Conservation (phyloP, 1,140 invertebrate species). For the Cydia fagiglandana region DNA sequence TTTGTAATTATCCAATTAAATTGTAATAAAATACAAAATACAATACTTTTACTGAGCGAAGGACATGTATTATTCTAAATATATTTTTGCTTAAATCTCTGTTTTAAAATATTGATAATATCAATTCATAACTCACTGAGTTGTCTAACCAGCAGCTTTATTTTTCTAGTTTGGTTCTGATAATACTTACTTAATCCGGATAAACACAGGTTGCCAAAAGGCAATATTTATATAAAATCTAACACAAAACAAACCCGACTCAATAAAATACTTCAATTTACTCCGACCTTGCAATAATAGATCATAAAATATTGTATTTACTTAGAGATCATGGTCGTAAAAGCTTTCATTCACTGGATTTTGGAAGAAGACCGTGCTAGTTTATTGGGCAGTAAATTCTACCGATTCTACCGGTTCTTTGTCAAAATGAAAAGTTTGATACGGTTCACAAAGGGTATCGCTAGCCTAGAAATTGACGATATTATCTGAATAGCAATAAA, state of each 20-base stretch:
- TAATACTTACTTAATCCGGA: neutral
- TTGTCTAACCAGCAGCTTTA: neutral
- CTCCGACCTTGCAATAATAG: constrained; percentile 12
- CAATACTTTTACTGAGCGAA: too few relatives aligned
- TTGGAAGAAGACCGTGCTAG: constrained; percentile 3
- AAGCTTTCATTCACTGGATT: constrained; percentile 20
- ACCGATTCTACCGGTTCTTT: constrained; percentile 37
- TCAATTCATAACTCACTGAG: too few relatives aligned
- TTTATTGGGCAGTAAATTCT: constrained; percentile 49
- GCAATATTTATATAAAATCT: neutral
- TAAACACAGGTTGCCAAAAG: neutral
- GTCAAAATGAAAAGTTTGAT: constrained; percentile 47
- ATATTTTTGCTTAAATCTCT: too few relatives aligned
- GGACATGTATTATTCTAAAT: too few relatives aligned
- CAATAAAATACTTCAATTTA: constrained; percentile 17
- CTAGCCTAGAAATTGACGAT: neutral
- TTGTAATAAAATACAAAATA: too few relatives aligned
- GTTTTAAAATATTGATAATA: too few relatives aligned
- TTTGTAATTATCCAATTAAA: too few relatives aligned
- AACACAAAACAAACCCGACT: neutral
- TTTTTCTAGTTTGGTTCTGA: neutral
- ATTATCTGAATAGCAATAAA: neutral
- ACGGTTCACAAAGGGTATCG: constrained; percentile 1
- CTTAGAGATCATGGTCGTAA: constrained; percentile 23
- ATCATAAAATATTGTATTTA: constrained; percentile 30